These are phyloP conservation scores for Chaitophorus viminalis DNA, from an alignment of 2,888 invertebrate genomes.

Conservation along the genomic window DNA sequence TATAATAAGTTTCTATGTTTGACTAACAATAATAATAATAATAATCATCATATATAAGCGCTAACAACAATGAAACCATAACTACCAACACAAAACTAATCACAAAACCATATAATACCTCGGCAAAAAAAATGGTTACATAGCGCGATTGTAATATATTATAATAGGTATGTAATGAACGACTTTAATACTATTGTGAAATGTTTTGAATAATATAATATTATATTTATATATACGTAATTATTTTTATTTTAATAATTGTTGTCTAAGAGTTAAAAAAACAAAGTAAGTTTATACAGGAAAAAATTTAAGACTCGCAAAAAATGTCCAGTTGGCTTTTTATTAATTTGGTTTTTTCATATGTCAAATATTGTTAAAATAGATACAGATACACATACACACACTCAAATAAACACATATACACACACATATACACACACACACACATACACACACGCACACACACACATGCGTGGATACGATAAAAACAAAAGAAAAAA, in stretches of 20 bases:
- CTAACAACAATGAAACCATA: conserved; percentile 42
- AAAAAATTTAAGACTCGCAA: conserved; percentile 8
- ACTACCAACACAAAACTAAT: conserved; percentile 53
- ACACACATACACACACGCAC: conserved; percentile 10
- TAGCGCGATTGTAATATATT: conserved; percentile 11
- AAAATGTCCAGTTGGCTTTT: not conserved
- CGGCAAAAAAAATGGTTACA: conserved; percentile 17
- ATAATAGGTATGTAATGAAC: not conserved
- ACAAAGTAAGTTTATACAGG: not conserved
- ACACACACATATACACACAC: not conserved
- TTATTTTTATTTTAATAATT: conserved; percentile 5
- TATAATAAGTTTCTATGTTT: conserved; percentile 30
- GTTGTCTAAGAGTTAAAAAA: conserved; percentile 7
- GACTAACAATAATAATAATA: conserved; percentile 51
- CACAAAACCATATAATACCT: conserved; percentile 18
- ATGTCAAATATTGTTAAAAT: not conserved
- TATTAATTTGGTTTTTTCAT: conserved; percentile 3
- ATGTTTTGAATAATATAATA: not conserved
- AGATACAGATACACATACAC: not conserved
- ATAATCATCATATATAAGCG: conserved; percentile 22
- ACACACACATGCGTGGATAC: not conserved
- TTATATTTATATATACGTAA: not conserved
- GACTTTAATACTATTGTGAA: conserved; percentile 22
- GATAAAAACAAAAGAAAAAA: not conserved
- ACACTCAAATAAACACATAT: too few relatives aligned